phyloP scores from a whole-genome alignment of 2,797 vertebrate genomes.

The Acipenser ruthenus region DNA sequence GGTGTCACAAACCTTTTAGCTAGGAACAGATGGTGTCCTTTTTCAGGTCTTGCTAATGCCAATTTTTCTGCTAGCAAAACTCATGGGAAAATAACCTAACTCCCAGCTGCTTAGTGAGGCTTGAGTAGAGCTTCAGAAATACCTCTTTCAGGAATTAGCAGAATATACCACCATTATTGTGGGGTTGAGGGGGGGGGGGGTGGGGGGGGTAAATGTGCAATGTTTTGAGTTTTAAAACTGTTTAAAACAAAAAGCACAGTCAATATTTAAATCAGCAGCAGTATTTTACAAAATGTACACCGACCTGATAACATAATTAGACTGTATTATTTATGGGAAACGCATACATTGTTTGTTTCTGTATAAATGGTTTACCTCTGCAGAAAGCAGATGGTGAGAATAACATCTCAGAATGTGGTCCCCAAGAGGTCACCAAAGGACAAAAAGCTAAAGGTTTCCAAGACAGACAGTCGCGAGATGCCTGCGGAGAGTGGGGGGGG shows the following conservation, averaged over 20 bases:
- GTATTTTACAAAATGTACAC: not conserved
- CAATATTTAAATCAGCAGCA: conserved; percentile 14
- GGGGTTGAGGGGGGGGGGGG: conserved; percentile 23
- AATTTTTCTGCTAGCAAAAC: conserved; percentile 88
- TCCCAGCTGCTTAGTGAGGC: conserved; percentile 98
- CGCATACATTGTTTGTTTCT: conserved; percentile 15
- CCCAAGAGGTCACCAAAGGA: conserved; percentile 68
- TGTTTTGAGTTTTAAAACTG: too few species aligned
- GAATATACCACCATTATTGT: conserved; percentile 66
- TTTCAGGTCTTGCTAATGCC: conserved; percentile 91
- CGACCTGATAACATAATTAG: too few species aligned
- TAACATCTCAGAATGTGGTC: conserved; percentile 77
- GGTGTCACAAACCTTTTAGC: conserved; percentile 92
- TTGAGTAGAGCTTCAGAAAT: conserved; percentile 98
- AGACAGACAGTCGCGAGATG: conserved; percentile 65
- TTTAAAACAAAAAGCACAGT: not conserved
- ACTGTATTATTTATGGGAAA: too few species aligned
- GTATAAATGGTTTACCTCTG: conserved; percentile 47
- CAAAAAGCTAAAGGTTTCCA: conserved; percentile 87
- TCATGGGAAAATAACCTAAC: conserved; percentile 99
- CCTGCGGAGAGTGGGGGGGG: conserved; percentile 62
- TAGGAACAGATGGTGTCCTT: conserved; percentile 97
- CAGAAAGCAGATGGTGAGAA: conserved; percentile 86
- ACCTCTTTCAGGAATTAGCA: conserved; percentile 84
- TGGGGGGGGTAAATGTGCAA: not conserved